A percentile compares a stretch with the other conserved stretches of the same genome.
phyloP scores from a whole-genome alignment of 2,113 vertebrate species.

The Perca fluviatilis region DNA sequence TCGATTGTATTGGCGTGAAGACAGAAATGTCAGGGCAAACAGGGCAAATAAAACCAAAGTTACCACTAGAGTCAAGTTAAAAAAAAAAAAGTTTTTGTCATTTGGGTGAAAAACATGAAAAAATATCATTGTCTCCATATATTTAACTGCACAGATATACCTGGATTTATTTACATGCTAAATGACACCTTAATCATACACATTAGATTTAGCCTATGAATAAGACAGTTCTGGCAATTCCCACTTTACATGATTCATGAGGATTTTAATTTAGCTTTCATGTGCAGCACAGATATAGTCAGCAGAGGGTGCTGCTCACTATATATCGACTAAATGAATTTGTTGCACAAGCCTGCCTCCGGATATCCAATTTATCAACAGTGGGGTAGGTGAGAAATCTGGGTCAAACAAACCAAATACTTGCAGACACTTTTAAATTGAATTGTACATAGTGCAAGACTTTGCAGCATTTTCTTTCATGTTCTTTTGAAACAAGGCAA shows the following conservation, averaged over 20 bases:
- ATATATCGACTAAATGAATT: constrained; percentile 48
- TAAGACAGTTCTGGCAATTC: not conserved
- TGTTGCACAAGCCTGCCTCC: constrained; percentile 70
- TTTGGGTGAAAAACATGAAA: not conserved
- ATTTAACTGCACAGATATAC: not conserved
- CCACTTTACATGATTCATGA: constrained; percentile 5
- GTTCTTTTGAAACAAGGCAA: constrained; percentile 68
- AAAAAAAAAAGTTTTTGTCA: not conserved
- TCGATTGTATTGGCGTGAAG: not conserved
- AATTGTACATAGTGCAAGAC: constrained; percentile 62
- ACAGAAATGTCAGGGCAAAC: not conserved
- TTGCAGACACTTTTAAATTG: constrained; percentile 71
- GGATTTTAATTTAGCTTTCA: not conserved
- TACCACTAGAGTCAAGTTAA: not conserved
- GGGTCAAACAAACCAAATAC: constrained; percentile 82
- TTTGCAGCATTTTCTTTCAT: constrained; percentile 35
- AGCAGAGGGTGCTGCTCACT: constrained; percentile 79
- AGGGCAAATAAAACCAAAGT: not conserved
- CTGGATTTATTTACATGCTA: not conserved
- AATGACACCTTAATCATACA: not conserved
- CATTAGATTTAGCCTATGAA: not conserved
- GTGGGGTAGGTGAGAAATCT: constrained; percentile 80
- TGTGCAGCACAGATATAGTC: constrained; percentile 20
- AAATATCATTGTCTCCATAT: not conserved
- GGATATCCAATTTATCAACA: constrained; percentile 78